These are phyloP conservation scores for Pygoscelis adeliae DNA, from an alignment of 2,113 vertebrate species.

Conservation along the genomic window DNA sequence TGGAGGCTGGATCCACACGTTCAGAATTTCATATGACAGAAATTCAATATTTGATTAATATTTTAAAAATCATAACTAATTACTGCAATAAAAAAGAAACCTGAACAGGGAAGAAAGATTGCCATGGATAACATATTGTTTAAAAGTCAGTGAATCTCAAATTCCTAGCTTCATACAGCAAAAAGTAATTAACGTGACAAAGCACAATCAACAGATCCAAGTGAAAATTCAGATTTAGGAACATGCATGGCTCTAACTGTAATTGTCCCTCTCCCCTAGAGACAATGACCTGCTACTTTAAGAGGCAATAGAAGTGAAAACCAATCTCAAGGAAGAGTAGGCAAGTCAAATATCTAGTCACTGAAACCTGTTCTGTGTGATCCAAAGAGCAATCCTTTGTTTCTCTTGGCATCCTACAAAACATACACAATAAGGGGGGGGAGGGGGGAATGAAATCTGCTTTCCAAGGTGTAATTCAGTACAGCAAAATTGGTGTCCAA, in stretches of 20 bases:
- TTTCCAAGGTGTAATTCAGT: not conserved
- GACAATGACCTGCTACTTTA: not conserved
- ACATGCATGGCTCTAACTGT: fast-evolving
- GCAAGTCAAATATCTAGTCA: not conserved
- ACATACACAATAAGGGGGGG: not conserved
- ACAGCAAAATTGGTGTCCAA: not conserved
- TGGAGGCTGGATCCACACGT: not conserved
- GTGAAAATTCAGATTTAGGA: not conserved
- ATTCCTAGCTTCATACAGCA: not conserved
- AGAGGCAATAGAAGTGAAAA: not conserved
- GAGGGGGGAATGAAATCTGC: not conserved
- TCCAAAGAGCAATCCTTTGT: not conserved
- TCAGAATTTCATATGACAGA: not conserved
- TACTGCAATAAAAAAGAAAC: not conserved
- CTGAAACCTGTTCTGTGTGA: not conserved
- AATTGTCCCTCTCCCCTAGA: not conserved
- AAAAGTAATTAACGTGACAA: not conserved
- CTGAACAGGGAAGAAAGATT: not conserved
- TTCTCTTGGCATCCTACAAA: not conserved
- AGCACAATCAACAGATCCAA: not conserved
- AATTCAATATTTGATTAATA: not conserved
- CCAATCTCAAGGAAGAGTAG: not conserved
- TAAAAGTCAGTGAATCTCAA: not conserved
- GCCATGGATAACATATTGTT: not conserved
- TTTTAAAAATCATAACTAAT: not conserved